phyloP scores from a whole-genome alignment of 2,113 vertebrate species.

The Mesoclemmys tuberculata region DNA sequence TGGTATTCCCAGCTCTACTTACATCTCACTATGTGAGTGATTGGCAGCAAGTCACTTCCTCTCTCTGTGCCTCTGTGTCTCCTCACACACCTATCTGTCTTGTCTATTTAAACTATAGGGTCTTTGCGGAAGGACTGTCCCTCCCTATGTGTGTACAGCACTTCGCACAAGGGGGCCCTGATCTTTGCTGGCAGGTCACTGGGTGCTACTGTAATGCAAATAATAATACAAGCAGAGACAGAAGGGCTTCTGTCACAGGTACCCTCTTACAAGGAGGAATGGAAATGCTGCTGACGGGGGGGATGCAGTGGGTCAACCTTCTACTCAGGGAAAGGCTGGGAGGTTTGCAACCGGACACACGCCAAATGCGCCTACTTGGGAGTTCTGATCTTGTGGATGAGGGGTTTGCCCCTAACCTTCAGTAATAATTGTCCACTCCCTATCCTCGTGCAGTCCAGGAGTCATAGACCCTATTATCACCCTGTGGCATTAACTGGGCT shows the following conservation, averaged over 20 bases:
- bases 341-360: background rate
- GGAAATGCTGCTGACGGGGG: background rate
- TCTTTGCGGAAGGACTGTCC: background rate
- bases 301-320: background rate
- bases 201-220: background rate
- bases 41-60: background rate
- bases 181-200: background rate
- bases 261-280: background rate
- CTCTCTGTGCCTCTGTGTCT: background rate
- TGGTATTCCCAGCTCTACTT: background rate
- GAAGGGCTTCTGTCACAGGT: background rate
- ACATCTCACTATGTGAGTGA: background rate
- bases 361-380: background rate
- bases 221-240: background rate
- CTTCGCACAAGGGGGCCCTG: background rate
- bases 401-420: background rate
- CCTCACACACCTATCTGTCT: background rate
- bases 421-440: background rate
- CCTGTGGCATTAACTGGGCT: background rate
- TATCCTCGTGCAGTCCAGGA: background rate
- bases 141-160: background rate
- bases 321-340: background rate
- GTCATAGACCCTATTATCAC: background rate
- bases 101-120: background rate
- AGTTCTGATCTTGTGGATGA: conserved; percentile 13